These are phyloP conservation scores for Lampris megalopsis DNA, from an alignment of 2,113 vertebrate species.

Conservation along the genomic window DNA sequence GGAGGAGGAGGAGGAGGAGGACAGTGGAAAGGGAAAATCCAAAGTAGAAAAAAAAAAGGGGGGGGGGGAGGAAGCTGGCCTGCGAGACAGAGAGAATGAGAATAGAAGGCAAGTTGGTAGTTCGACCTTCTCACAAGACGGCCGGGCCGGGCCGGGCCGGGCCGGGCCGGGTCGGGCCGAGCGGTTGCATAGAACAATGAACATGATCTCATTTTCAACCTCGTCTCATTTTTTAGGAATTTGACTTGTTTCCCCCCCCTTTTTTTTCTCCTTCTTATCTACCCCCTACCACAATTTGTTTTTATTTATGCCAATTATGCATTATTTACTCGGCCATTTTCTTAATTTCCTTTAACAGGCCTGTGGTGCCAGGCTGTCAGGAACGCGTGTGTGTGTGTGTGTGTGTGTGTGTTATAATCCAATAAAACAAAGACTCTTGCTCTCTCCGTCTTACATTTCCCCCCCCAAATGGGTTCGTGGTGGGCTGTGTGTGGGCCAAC, in stretches of 20 bases:
- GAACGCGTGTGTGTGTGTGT: constrained; percentile 3
- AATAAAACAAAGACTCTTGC: constrained; percentile 26
- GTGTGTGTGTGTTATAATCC: constrained; percentile 19
- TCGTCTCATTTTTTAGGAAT: constrained; percentile 50
- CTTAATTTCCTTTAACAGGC: constrained; percentile 71
- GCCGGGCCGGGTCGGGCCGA: background rate
- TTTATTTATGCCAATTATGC: constrained; percentile 70
- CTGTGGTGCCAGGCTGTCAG: constrained; percentile 57
- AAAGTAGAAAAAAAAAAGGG: background rate
- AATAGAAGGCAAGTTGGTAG: background rate
- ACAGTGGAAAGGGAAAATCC: constrained; percentile 25
- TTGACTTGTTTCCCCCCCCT: constrained; percentile 20
- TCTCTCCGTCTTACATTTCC: constrained; percentile 46
- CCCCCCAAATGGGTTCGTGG: background rate
- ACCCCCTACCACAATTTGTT: constrained; percentile 60
- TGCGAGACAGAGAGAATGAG: constrained; percentile 16
- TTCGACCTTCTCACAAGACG: too few species aligned
- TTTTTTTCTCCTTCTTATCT: background rate
- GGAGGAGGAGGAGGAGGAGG: constrained; percentile 4
- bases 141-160: too few species aligned
- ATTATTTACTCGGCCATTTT: constrained; percentile 67
- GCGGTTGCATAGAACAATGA: constrained; percentile 5
- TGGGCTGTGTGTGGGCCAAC: constrained; percentile 50
- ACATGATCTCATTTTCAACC: background rate
- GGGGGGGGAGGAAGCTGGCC: background rate